Evolutionary conservation across 2,113 vertebrate species (phyloP).

Genomic region (Phalacrocorax brasilianus): DNA sequence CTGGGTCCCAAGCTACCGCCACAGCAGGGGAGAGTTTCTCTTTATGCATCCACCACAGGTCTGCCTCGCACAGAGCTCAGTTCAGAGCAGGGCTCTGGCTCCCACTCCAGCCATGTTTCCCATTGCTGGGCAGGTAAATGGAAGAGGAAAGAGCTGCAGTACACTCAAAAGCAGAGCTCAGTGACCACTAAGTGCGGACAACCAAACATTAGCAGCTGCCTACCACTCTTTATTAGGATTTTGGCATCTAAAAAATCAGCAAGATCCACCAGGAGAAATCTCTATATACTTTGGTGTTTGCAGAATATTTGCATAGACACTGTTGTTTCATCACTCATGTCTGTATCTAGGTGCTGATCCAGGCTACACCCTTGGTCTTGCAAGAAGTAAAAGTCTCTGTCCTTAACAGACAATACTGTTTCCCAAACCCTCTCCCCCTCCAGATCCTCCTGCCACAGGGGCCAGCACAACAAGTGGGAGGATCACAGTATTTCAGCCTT

Average conservation of each 20-base stretch:
- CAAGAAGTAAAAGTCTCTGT: background rate
- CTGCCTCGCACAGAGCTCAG: background rate
- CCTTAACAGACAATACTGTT: background rate
- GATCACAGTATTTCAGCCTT: background rate
- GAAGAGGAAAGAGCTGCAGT: background rate
- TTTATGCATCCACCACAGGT: background rate
- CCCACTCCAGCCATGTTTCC: background rate
- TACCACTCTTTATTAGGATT: background rate
- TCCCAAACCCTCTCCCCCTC: background rate
- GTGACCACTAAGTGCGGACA: rapidly evolving
- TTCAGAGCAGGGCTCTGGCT: background rate
- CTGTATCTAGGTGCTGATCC: background rate
- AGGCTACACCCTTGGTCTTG: background rate
- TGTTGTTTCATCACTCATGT: background rate
- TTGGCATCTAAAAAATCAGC: background rate
- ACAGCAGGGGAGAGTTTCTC: background rate
- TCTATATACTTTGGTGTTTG: background rate
- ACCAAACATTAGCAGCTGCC: background rate
- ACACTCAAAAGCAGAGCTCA: background rate
- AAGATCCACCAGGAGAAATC: background rate
- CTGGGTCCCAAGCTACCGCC: background rate
- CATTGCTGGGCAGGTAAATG: background rate
- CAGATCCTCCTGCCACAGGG: background rate
- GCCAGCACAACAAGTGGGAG: background rate
- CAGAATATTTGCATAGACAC: background rate